These are phyloP conservation scores for Emys orbicularis DNA, from an alignment of 2,797 vertebrate genomes.

Conservation along the genomic window DNA sequence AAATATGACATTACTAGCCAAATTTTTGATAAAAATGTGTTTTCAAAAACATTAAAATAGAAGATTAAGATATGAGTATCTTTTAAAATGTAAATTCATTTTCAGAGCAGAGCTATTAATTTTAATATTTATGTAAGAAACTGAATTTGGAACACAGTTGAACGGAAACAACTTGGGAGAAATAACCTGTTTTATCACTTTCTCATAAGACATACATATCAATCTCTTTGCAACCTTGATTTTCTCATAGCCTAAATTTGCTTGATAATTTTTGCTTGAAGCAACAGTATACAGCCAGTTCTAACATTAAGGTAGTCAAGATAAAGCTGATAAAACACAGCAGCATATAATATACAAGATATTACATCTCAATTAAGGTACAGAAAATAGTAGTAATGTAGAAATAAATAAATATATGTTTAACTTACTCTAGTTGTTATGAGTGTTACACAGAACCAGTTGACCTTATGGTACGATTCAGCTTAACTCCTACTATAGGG, in stretches of 20 bases:
- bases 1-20: background rate
- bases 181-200: background rate
- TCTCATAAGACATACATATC: background rate
- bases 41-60: background rate
- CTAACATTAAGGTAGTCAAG: background rate
- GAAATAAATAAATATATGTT: background rate
- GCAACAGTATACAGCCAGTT: background rate
- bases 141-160: background rate
- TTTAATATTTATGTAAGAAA: background rate
- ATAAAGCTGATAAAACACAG: background rate
- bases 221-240: background rate
- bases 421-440: background rate
- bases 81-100: background rate
- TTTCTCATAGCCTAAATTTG: background rate
- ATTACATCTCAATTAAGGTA: background rate
- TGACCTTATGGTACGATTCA: background rate
- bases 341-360: background rate
- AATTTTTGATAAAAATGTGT: background rate
- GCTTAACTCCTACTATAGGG: background rate
- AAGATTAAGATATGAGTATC: background rate
- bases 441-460: background rate
- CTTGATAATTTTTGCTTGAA: background rate
- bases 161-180: background rate
- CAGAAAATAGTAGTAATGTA: background rate
- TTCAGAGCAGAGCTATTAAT: background rate